Evolutionary conservation across 2,888 invertebrate species (phyloP).

Genomic region (Frankliniella fusca): DNA sequence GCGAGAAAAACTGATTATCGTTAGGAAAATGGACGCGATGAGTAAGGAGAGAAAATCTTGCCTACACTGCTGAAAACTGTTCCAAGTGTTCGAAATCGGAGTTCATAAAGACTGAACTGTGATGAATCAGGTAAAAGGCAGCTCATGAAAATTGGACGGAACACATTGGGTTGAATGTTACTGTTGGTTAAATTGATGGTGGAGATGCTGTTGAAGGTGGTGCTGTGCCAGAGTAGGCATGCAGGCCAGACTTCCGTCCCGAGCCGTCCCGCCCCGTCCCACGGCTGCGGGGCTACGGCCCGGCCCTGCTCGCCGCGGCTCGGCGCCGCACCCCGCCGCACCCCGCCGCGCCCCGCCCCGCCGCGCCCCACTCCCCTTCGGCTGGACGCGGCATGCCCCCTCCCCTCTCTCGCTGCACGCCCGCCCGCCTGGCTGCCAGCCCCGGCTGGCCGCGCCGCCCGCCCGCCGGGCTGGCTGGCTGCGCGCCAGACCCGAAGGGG

Average conservation of each 20-base stretch:
- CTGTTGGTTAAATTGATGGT: no score
- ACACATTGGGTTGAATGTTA: no score
- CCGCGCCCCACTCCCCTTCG: not conserved
- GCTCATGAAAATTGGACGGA: no score
- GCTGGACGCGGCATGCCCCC: not conserved
- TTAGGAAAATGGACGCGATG: no score
- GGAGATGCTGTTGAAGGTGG: no score
- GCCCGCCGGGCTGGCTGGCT: not conserved
- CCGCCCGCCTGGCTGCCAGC: not conserved
- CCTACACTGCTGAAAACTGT: no score
- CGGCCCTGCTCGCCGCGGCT: slow-evolving; percentile 9
- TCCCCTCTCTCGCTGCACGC: not conserved
- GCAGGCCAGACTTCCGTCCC: not conserved
- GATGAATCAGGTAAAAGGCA: no score
- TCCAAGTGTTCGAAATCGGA: no score
- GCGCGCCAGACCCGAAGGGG: not conserved
- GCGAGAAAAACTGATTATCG: no score
- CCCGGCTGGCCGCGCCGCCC: not conserved
- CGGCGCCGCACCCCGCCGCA: not conserved
- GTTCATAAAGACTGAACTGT: no score
- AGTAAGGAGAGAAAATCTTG: no score
- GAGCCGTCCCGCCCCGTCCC: not conserved
- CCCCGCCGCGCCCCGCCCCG: not conserved
- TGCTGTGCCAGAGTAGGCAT: no score
- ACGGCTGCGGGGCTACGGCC: not conserved